phyloP scores from a whole-genome alignment of 2,113 vertebrate species.

The Mungos mungo region DNA sequence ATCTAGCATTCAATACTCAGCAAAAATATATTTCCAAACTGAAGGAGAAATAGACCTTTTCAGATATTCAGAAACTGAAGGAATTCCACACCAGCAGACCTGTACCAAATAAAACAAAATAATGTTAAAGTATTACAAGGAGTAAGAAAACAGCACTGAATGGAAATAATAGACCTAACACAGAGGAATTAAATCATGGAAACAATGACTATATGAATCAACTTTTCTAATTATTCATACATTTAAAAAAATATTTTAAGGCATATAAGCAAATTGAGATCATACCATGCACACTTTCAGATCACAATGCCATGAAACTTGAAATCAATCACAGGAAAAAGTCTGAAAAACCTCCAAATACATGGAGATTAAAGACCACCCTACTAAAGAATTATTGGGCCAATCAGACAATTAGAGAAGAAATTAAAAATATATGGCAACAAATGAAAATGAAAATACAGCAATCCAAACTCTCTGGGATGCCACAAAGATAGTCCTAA shows the following conservation, averaged over 20 bases:
- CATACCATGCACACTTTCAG: too few species aligned
- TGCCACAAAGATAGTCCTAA: too few species aligned
- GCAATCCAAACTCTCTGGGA: too few species aligned
- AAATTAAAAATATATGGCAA: too few species aligned
- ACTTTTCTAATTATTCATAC: neutral
- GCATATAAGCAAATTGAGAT: neutral
- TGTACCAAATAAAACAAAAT: neutral
- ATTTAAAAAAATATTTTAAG: neutral
- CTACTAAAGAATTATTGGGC: too few species aligned
- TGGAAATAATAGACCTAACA: neutral
- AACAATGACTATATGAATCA: neutral
- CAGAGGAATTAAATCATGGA: neutral
- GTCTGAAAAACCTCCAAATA: too few species aligned
- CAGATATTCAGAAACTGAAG: neutral
- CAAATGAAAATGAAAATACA: too few species aligned
- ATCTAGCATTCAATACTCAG: neutral
- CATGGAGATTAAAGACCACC: too few species aligned
- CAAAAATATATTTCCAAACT: neutral
- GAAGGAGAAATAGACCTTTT: neutral
- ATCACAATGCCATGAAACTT: too few species aligned
- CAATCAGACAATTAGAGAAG: too few species aligned
- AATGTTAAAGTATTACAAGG: neutral
- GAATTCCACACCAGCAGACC: neutral
- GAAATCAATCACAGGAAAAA: too few species aligned
- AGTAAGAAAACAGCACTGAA: neutral